Conservation (phyloP, 2,797 vertebrate species). For the Psittacula echo region DNA sequence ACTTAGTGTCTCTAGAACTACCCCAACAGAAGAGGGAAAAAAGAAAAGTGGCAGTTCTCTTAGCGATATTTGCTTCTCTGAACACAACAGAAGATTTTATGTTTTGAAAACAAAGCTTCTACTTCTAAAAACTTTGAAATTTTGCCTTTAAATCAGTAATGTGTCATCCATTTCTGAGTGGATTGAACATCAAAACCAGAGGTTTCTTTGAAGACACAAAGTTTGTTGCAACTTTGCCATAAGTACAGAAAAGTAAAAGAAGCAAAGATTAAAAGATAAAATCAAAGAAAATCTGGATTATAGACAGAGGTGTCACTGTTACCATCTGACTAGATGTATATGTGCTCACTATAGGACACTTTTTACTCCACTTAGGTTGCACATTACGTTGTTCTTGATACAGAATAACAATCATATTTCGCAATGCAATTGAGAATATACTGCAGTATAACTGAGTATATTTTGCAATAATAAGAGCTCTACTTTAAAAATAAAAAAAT, state of each 20-base stretch:
- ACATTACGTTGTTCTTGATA: neutral
- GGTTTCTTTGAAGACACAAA: neutral
- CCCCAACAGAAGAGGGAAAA: neutral
- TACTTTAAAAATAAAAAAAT: neutral
- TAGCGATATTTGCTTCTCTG: neutral
- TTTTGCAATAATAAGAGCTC: neutral
- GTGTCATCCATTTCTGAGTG: neutral
- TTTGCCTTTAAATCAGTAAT: neutral
- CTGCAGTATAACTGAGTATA: neutral
- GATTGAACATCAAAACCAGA: neutral
- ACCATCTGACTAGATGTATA: neutral
- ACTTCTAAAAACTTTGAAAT: neutral
- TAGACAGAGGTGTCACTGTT: neutral
- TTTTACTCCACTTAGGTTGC: neutral
- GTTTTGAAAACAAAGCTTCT: neutral
- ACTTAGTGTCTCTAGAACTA: neutral
- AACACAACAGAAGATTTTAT: neutral
- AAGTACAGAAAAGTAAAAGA: neutral
- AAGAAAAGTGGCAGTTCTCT: neutral
- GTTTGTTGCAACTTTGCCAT: neutral
- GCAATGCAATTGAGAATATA: neutral
- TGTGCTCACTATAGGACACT: neutral
- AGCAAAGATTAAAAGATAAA: neutral
- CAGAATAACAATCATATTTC: neutral
- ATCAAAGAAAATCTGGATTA: neutral